Evolutionary conservation across 1,140 invertebrate genomes (phyloP), one percentile per base, ranked within the genome.

Genomic region (Daktulosphaira vitifoliae): DNA sequence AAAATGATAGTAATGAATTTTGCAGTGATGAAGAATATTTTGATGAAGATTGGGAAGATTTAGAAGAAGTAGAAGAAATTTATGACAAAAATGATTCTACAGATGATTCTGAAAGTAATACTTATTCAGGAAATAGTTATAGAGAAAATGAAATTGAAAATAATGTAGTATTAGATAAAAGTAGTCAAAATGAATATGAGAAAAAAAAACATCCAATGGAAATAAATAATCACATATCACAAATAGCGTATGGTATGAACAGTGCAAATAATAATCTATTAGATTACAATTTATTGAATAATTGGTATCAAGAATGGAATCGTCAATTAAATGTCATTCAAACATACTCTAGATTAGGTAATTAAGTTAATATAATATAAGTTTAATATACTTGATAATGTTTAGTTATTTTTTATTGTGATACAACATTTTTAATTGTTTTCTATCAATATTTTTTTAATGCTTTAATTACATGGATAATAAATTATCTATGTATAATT

Each of bases 251-350:
- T n/a, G 39, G 18, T n/a, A 22, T 29, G 25, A 25, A 33, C 16
- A 59, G 15, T 59, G 38, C 16, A n/a, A 46, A 33, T 5, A 22
- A 20, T 20, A 18, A 48, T 18, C 9, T 29, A 33, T 22, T 48
- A 22, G 26, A 62, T n/a, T 46, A 48, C 44, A 42, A 62, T n/a
- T 7, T 46, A 15, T 22, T 62, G 15, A 46, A 46, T 9, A 25
- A 62, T 11, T 62, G 56, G 56, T 62, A 62, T 33, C 2, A 6
- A 2, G 22, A 62, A 16, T 62, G 56, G 56, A 29, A 33, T 46
- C 25, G 29, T 6, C 56, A 62, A 46, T 23, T 62, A n/a, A 20
- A n/a, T 46, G 1, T 20, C 16, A 48, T 62, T 18, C 56, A 62
- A n/a, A 48, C 56, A 33, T 48, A 16, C 25, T 37, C 44, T 23